Evolutionary conservation across 2,888 invertebrate genomes (phyloP), one percentile per base, ranked within the genome.

Genomic region (Cosmia pyralina): DNA sequence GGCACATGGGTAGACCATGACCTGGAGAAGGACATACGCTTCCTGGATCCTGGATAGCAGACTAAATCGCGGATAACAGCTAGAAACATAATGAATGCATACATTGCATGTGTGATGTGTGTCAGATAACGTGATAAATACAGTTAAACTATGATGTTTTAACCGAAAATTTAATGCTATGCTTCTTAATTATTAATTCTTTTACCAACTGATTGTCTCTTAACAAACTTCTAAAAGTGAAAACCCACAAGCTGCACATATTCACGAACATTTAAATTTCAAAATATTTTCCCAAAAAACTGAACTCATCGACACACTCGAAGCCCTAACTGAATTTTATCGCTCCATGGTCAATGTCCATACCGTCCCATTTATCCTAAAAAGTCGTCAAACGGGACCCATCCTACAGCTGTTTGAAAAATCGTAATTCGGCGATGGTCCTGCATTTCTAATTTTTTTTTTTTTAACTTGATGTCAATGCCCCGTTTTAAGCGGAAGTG

Each of bases 341-440:
- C 50, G 38, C 52, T 19, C 17, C 15, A 38, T 48, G 38, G 44
- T 38, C 22, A n/a, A 57, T 34, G 41, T 13, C 50, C 46, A 69
- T 34, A 60, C 6, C 22, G 65, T 67, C 44, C 48, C 58, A 79
- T 65, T 74, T 82, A 50, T 84, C 85, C 81, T 62, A 53, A 48
- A 71, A 75, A 68, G 69, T 64, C 46, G 7, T 55, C 74, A 76
- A 75, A 46, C 65, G 81, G 86, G 73, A 82, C 41, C 22, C 88
- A 90, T 86, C 87, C 84, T 86, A 89, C 73, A 67, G 87, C 77
- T 85, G 87, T 89, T 82, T 81, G 67, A 82, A 88, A 92, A 93
- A 92, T 92, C 91, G 91, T 93, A 94, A 92, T 93, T 94, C 92
- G 91, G 89, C 89, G 88, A 88, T 85, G 83, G 88, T 84, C 89